Evolutionary conservation across 1,140 invertebrate genomes (phyloP).

Genomic region (Trinorchestia longiramus): DNA sequence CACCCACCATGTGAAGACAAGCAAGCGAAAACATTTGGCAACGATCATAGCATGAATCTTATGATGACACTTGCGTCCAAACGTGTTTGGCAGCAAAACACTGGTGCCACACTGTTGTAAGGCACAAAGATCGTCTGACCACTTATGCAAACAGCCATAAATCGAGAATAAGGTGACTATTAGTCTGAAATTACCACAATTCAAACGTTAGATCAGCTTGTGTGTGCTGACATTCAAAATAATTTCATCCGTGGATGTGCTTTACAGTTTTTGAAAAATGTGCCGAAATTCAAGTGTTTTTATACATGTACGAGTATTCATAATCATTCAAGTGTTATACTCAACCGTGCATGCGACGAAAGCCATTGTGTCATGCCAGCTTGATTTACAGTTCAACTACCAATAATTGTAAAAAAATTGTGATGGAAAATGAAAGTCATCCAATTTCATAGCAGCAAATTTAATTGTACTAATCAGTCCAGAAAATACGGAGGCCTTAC

Average conservation of each 20-base stretch:
- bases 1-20: not conserved
- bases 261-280: no score
- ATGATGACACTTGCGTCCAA: not conserved
- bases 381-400: no score
- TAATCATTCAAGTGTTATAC: no score
- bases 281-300: no score
- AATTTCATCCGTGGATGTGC: no score
- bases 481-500: not conserved
- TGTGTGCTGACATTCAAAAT: not conserved
- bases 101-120: not conserved
- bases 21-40: not conserved
- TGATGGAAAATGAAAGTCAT: not conserved
- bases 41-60: not conserved
- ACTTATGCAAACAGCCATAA: not conserved
- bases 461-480: not conserved
- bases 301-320: no score
- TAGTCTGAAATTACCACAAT: not conserved
- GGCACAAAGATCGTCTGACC: not conserved
- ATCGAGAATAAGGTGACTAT: not conserved
- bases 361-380: no score
- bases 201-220: not conserved
- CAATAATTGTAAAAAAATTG: no score
- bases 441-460: not conserved
- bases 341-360: no score
- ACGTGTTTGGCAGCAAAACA: not conserved